A percentile compares a stretch with the other conserved stretches of the same genome.
These are phyloP conservation scores for Sebastes reedi DNA, from an alignment of 2,797 vertebrate genomes.

Conservation along the genomic window DNA sequence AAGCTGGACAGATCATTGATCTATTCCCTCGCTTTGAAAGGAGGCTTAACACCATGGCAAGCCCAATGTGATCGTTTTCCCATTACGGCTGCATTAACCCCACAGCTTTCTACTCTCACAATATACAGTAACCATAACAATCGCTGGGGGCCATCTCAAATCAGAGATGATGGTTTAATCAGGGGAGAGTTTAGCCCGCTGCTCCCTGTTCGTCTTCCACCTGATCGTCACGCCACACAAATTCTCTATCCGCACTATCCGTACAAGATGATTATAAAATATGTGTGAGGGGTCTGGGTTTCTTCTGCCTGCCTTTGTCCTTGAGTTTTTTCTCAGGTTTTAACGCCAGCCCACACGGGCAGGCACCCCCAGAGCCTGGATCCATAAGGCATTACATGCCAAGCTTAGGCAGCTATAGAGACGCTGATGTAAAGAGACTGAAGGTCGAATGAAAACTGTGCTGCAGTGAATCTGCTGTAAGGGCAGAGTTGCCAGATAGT, in stretches of 20 bases:
- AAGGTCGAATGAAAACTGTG: constrained; percentile 57
- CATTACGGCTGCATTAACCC: constrained; percentile 60
- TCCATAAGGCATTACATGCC: constrained; percentile 59
- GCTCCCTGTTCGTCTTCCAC: constrained; percentile 43
- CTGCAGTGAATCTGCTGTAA: constrained; percentile 42
- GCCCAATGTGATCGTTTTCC: constrained; percentile 47
- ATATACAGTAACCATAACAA: constrained; percentile 74
- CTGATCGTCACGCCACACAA: constrained; percentile 80
- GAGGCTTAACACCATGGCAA: constrained; percentile 28
- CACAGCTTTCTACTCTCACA: constrained; percentile 48
- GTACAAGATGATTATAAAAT: constrained; percentile 74
- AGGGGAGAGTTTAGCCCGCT: constrained; percentile 79
- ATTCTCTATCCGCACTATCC: constrained; percentile 75
- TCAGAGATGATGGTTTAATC: constrained; percentile 86
- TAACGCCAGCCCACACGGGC: constrained; percentile 32
- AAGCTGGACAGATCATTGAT: constrained; percentile 26
- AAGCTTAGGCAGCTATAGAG: constrained; percentile 34
- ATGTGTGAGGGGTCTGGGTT: constrained; percentile 66
- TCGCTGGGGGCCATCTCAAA: constrained; percentile 76
- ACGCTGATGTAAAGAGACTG: constrained; percentile 60
- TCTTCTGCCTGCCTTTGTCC: constrained; percentile 65
- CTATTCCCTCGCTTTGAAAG: constrained; percentile 31
- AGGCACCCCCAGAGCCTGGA: constrained; percentile 45
- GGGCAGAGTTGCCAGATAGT: constrained; percentile 23
- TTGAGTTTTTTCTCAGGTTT: constrained; percentile 45